phyloP scores from a whole-genome alignment of 1,140 invertebrate species.

The Drosophila ogumai region DNA sequence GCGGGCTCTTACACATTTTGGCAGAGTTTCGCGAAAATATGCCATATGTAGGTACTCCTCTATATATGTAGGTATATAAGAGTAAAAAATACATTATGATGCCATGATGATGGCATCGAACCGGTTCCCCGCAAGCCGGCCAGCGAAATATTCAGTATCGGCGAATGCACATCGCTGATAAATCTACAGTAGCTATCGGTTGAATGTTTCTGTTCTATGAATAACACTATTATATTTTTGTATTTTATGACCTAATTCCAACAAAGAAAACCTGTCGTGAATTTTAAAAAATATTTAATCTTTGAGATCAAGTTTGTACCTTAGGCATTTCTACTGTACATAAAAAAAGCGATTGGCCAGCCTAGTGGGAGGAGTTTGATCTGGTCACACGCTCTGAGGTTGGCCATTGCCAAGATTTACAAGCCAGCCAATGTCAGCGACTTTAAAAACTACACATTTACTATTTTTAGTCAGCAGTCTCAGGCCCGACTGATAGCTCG shows the following conservation, averaged over 20 bases:
- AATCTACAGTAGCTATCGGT: slow-evolving; percentile 19
- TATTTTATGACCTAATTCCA: neutral
- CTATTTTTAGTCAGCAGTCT: slow-evolving; percentile 50
- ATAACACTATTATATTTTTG: neutral
- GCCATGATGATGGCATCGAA: slow-evolving; percentile 73
- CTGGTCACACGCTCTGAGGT: slow-evolving; percentile 14
- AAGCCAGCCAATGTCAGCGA: slow-evolving; percentile 57
- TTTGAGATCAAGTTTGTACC: neutral
- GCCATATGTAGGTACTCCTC: slow-evolving; percentile 28
- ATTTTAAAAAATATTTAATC: neutral
- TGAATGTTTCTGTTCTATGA: neutral
- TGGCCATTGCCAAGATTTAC: slow-evolving; percentile 23
- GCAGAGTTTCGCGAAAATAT: slow-evolving; percentile 51
- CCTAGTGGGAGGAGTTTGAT: slow-evolving; percentile 24
- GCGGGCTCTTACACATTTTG: slow-evolving; percentile 47
- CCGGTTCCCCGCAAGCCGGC: slow-evolving; percentile 49
- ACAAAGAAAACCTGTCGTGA: neutral
- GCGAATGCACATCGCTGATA: slow-evolving; percentile 28
- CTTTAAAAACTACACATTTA: slow-evolving; percentile 25
- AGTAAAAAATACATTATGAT: slow-evolving; percentile 62
- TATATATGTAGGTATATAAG: slow-evolving; percentile 33
- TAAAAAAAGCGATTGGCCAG: neutral
- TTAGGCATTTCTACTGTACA: neutral
- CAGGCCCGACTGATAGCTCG: slow-evolving; percentile 30
- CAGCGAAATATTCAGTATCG: slow-evolving; percentile 31